Evolutionary conservation across 2,888 invertebrate species (phyloP).

Genomic region (Pristionchus mayeri): DNA sequence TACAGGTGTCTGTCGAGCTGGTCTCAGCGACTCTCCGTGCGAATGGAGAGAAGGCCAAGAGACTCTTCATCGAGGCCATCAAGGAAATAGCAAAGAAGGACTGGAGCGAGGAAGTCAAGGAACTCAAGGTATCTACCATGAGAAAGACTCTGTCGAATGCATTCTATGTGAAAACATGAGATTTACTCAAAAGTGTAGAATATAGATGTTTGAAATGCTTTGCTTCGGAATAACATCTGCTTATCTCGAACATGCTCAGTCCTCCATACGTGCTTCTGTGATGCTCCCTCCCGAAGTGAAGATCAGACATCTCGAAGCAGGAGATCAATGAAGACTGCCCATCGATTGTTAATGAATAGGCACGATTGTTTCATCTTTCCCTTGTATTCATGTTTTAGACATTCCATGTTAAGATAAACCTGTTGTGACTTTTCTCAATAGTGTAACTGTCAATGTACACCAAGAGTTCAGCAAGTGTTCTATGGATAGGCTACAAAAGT

Average conservation of each 20-base stretch:
- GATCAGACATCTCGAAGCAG: slow-evolving; percentile 55
- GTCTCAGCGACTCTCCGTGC: slow-evolving; percentile 64
- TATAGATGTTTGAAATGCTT: too few species aligned
- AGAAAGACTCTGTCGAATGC: too few species aligned
- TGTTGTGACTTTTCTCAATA: too few species aligned
- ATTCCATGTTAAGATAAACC: neutral
- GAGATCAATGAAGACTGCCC: neutral
- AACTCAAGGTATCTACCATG: slow-evolving; percentile 47
- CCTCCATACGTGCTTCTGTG: slow-evolving; percentile 58
- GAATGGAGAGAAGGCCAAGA: slow-evolving; percentile 64
- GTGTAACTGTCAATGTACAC: too few species aligned
- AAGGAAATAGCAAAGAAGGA: slow-evolving; percentile 60
- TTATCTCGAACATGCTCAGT: too few species aligned
- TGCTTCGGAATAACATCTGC: too few species aligned
- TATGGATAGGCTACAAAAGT: too few species aligned
- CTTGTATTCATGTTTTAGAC: neutral
- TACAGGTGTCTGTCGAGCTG: slow-evolving; percentile 60
- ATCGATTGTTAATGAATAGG: slow-evolving; percentile 6
- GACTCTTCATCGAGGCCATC: slow-evolving; percentile 61
- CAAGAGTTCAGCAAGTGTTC: too few species aligned
- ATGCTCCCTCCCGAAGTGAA: slow-evolving; percentile 62
- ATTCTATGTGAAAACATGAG: neutral
- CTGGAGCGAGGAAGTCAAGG: slow-evolving; percentile 57
- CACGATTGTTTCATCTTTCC: neutral
- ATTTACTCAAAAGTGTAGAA: neutral